Conservation (phyloP, 2,888 invertebrate genomes). For the Eulithis testata region DNA sequence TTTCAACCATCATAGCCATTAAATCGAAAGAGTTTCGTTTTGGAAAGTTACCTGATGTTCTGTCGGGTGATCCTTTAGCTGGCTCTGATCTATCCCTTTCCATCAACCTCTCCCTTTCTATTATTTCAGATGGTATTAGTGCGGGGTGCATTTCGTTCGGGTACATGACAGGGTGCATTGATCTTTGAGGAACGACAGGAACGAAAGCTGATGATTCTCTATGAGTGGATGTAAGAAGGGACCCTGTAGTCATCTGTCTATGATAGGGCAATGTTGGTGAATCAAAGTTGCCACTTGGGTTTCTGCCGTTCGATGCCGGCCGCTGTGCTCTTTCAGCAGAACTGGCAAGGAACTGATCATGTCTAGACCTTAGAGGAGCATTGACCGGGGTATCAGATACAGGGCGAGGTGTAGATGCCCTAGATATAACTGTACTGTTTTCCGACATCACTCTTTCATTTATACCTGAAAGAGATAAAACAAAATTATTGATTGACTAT, state of each 20-base stretch:
- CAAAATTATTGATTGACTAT: constrained; percentile 10
- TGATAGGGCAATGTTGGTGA: constrained; percentile 87
- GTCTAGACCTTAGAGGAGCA: constrained; percentile 79
- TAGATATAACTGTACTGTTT: constrained; percentile 74
- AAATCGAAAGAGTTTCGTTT: constrained; percentile 89
- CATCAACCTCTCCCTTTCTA: constrained; percentile 82
- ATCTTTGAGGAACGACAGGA: constrained; percentile 92
- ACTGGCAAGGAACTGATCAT: constrained; percentile 86
- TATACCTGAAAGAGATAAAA: constrained; percentile 67
- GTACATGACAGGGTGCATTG: constrained; percentile 89
- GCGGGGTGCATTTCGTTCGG: constrained; percentile 89
- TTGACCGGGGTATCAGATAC: constrained; percentile 74
- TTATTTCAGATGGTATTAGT: constrained; percentile 84
- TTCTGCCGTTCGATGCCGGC: constrained; percentile 81
- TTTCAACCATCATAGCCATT: constrained; percentile 96
- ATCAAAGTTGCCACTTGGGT: constrained; percentile 84
- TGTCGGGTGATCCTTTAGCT: constrained; percentile 79
- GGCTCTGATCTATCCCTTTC: constrained; percentile 78
- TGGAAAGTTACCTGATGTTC: constrained; percentile 69
- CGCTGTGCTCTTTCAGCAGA: constrained; percentile 78
- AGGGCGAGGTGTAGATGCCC: constrained; percentile 81
- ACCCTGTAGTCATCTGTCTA: constrained; percentile 85
- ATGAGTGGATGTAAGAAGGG: constrained; percentile 83
- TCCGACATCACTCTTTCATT: constrained; percentile 75
- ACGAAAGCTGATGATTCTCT: constrained; percentile 94